phyloP scores from a whole-genome alignment of 2,113 vertebrate genomes.

The Sebastes fasciatus region DNA sequence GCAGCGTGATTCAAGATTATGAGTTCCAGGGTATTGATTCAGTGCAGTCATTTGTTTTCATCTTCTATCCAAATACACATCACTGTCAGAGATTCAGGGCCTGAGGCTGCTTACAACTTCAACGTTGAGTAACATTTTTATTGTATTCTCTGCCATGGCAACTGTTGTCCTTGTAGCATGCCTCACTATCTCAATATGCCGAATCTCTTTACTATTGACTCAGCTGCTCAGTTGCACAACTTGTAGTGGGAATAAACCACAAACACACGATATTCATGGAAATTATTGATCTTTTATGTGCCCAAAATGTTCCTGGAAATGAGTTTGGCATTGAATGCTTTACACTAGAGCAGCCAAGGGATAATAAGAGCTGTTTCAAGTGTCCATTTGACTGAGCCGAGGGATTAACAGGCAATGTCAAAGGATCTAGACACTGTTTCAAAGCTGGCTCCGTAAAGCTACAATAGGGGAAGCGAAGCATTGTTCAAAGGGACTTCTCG shows the following conservation, averaged over 20 bases:
- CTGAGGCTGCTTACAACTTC: conserved; percentile 14
- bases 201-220: conserved; percentile 29
- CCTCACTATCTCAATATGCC: neutral
- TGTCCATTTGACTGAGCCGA: conserved; percentile 60
- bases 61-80: conserved; percentile 23
- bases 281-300: conserved; percentile 14
- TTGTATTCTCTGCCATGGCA: conserved; percentile 37
- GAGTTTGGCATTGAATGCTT: neutral
- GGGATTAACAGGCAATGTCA: conserved; percentile 70
- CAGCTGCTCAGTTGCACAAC: conserved; percentile 48
- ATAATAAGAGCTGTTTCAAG: conserved; percentile 57
- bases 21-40: conserved; percentile 48
- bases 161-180: conserved; percentile 28
- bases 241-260: conserved; percentile 6
- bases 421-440: conserved; percentile 63
- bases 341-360: conserved; percentile 31
- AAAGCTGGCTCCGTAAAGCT: conserved; percentile 57
- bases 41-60: conserved; percentile 46
- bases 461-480: conserved; percentile 71
- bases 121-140: conserved; percentile 25
- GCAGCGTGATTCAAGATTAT: conserved; percentile 18
- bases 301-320: conserved; percentile 13
- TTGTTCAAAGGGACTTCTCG: conserved; percentile 71
- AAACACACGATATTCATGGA: neutral
- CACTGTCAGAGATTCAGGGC: conserved; percentile 21